Evolutionary conservation across 2,888 invertebrate species (phyloP).

Genomic region (Polyommatus iphigenia): DNA sequence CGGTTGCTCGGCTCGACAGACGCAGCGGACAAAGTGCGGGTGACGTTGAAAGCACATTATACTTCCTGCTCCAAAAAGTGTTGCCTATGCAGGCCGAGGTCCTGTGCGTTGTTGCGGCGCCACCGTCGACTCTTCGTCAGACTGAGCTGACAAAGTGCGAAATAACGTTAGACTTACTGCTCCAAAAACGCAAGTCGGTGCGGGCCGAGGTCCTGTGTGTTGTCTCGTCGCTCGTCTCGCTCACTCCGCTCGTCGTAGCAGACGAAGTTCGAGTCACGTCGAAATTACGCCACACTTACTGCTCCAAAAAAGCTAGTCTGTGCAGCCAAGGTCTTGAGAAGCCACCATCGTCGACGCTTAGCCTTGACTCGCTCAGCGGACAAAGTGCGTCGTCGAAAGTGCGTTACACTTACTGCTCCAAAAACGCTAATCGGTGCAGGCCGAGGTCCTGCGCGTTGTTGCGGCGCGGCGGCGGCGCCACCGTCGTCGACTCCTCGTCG

Average conservation of each 20-base stretch:
- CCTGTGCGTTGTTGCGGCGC: slow-evolving; percentile 63
- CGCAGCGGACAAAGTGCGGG: slow-evolving; percentile 43
- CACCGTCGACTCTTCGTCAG: too few relatives aligned
- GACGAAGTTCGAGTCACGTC: slow-evolving; percentile 45
- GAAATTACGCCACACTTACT: background rate
- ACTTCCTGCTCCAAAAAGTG: slow-evolving; percentile 67
- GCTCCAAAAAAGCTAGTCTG: too few relatives aligned
- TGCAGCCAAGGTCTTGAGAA: too few relatives aligned
- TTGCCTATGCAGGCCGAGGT: slow-evolving; percentile 46
- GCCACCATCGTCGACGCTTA: background rate
- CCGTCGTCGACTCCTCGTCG: slow-evolving; percentile 82
- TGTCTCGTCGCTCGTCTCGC: slow-evolving; percentile 84
- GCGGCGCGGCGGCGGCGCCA: slow-evolving; percentile 57
- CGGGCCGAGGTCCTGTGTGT: slow-evolving; percentile 61
- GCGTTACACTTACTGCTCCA: slow-evolving; percentile 62
- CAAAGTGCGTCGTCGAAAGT: background rate
- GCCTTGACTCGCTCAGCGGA: background rate
- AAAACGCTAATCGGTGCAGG: slow-evolving; percentile 51
- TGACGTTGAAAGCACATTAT: slow-evolving; percentile 35
- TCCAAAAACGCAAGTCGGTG: slow-evolving; percentile 56
- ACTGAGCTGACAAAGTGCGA: too few relatives aligned
- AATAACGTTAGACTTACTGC: slow-evolving; percentile 55
- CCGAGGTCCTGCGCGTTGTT: slow-evolving; percentile 67
- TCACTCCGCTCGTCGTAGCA: slow-evolving; percentile 80
- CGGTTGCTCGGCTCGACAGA: slow-evolving; percentile 80